Conservation (phyloP, 2,888 invertebrate genomes). For the Chrysolina oricalcia region DNA sequence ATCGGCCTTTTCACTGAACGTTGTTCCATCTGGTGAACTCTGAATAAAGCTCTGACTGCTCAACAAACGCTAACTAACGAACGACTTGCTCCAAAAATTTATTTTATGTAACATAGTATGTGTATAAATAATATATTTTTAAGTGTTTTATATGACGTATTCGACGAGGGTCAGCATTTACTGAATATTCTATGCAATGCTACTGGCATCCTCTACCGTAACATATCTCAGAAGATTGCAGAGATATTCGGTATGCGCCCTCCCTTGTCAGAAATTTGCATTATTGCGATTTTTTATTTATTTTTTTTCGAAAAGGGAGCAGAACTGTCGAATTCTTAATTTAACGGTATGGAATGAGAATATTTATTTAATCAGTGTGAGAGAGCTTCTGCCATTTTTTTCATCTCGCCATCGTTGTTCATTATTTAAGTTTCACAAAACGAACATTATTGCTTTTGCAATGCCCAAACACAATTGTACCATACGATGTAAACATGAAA, state of each 20-base stretch:
- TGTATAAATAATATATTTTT: conserved; percentile 62
- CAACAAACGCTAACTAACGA: conserved; percentile 63
- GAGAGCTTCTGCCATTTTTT: conserved; percentile 69
- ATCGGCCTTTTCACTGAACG: conserved; percentile 91
- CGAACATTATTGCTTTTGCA: conserved; percentile 65
- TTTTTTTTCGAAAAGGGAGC: conserved; percentile 63
- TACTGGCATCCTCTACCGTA: conserved; percentile 64
- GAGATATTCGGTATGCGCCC: conserved; percentile 35
- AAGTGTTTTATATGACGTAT: conserved; percentile 63
- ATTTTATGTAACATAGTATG: conserved; percentile 65
- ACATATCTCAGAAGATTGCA: conserved; percentile 54
- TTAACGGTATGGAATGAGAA: conserved; percentile 67
- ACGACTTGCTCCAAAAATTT: conserved; percentile 69
- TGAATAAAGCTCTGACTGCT: conserved; percentile 64
- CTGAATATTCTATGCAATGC: conserved; percentile 33
- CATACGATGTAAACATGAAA: conserved; percentile 65
- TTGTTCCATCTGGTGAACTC: conserved; percentile 75
- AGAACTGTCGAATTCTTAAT: conserved; percentile 63
- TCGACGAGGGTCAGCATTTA: conserved; percentile 29
- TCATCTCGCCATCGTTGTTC: conserved; percentile 68
- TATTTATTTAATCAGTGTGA: conserved; percentile 68
- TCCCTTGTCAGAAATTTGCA: conserved; percentile 43
- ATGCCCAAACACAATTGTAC: conserved; percentile 66
- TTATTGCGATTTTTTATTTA: conserved; percentile 50
- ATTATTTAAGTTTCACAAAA: conserved; percentile 65